A percentile compares a stretch with the other conserved stretches of the same genome.
Conservation (phyloP, 2,113 vertebrate genomes). For the Conger conger region DNA sequence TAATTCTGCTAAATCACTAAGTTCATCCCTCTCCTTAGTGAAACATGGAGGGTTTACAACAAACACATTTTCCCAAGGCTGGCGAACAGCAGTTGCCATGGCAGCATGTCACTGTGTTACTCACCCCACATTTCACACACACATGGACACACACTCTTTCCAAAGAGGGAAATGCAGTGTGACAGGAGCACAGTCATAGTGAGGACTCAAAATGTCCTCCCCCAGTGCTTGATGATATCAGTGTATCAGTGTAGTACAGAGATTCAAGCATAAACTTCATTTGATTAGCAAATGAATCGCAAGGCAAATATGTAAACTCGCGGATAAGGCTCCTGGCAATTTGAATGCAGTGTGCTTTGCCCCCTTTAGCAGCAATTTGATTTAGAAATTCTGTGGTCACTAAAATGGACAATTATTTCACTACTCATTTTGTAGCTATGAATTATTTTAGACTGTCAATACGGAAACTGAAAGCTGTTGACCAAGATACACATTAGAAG, state of each 20-base stretch:
- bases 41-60: constrained; percentile 72
- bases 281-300: background rate
- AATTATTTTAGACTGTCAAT: too few relatives aligned
- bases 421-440: too few relatives aligned
- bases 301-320: background rate
- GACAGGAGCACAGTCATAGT: background rate
- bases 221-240: background rate
- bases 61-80: constrained; percentile 80
- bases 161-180: background rate
- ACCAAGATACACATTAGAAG: too few relatives aligned
- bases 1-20: constrained; percentile 66
- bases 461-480: too few relatives aligned
- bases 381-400: too few relatives aligned
- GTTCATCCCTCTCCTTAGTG: constrained; percentile 76
- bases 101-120: constrained; percentile 80
- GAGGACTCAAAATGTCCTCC: background rate
- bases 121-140: constrained; percentile 16
- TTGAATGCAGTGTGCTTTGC: too few relatives aligned
- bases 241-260: background rate
- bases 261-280: background rate
- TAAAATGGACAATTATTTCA: too few relatives aligned
- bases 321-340: too few relatives aligned
- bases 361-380: too few relatives aligned
- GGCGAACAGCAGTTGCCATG: constrained; percentile 84
- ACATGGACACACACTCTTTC: too few relatives aligned